A percentile compares a stretch with the other conserved stretches of the same genome.
phyloP scores from a whole-genome alignment of 2,113 vertebrate genomes.

The Dissostichus mawsoni region DNA sequence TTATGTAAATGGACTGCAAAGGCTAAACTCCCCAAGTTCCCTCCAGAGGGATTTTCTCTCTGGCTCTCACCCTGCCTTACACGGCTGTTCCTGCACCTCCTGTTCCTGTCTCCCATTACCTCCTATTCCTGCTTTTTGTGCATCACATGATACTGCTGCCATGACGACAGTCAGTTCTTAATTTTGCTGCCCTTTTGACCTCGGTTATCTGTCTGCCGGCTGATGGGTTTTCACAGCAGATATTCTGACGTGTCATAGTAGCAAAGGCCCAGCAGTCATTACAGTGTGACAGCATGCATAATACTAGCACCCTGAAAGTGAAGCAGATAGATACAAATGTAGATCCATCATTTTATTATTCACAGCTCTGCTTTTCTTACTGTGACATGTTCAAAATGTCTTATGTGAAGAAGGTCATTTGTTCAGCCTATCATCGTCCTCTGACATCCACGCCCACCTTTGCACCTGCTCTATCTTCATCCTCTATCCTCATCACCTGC shows the following conservation, averaged over 20 bases:
- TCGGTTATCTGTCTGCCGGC: background rate
- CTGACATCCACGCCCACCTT: constrained; percentile 12
- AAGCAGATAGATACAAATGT: background rate
- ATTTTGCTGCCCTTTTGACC: constrained; percentile 17
- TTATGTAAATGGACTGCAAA: no score
- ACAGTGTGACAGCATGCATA: background rate
- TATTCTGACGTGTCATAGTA: background rate
- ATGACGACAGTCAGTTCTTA: background rate
- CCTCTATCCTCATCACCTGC: background rate
- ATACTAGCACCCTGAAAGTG: background rate
- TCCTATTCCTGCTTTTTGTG: constrained; percentile 33
- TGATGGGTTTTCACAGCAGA: background rate
- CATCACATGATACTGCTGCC: constrained; percentile 22
- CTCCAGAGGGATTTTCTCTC: background rate
- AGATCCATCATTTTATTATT: background rate
- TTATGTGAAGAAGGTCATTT: background rate
- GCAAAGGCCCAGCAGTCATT: background rate
- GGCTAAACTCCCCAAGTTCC: no score
- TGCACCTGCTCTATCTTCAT: background rate
- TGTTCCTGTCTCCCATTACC: constrained; percentile 47
- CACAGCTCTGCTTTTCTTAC: background rate
- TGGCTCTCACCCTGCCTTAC: constrained; percentile 11
- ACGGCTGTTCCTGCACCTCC: constrained; percentile 24
- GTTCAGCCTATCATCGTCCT: background rate
- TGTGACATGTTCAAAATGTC: background rate